Percentiles rank a stretch among this genome's conserved stretches.
These are phyloP conservation scores for Sinocyclocheilus anshuiensis DNA, from an alignment of 2,113 vertebrate species.

Conservation along the genomic window DNA sequence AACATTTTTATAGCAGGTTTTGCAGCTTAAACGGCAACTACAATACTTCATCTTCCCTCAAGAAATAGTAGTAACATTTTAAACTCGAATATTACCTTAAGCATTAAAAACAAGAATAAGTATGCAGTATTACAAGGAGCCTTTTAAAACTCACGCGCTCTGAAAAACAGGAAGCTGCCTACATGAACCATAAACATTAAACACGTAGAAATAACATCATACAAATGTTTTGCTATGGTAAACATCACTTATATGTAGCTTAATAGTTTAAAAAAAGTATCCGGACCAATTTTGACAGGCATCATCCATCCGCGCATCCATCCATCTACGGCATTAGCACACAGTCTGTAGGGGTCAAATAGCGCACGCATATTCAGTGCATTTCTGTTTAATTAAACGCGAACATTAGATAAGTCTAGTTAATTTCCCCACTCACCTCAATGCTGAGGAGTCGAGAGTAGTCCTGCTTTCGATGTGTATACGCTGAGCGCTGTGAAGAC, in stretches of 20 bases:
- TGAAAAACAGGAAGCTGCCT: background rate
- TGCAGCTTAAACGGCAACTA: background rate
- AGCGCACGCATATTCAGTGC: background rate
- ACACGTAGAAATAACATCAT: background rate
- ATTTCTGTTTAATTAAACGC: background rate
- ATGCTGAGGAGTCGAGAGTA: constrained; percentile 17
- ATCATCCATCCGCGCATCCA: background rate
- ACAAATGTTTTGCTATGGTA: background rate
- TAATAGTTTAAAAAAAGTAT: constrained; percentile 7
- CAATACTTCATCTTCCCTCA: background rate
- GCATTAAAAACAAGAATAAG: background rate
- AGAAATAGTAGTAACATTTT: background rate
- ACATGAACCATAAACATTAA: background rate
- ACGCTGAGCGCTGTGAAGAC: constrained; percentile 45
- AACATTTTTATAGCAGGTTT: background rate
- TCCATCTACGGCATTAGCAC: background rate
- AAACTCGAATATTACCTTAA: background rate
- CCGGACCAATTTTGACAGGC: background rate
- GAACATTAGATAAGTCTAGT: background rate
- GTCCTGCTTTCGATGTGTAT: constrained; percentile 41
- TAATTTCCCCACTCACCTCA: constrained; percentile 44
- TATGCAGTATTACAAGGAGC: background rate
- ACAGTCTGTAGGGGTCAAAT: background rate
- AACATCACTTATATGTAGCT: background rate
- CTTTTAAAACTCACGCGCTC: background rate